These are phyloP conservation scores for Dermolepida albohirtum DNA, from an alignment of 2,888 invertebrate genomes.

Conservation along the genomic window DNA sequence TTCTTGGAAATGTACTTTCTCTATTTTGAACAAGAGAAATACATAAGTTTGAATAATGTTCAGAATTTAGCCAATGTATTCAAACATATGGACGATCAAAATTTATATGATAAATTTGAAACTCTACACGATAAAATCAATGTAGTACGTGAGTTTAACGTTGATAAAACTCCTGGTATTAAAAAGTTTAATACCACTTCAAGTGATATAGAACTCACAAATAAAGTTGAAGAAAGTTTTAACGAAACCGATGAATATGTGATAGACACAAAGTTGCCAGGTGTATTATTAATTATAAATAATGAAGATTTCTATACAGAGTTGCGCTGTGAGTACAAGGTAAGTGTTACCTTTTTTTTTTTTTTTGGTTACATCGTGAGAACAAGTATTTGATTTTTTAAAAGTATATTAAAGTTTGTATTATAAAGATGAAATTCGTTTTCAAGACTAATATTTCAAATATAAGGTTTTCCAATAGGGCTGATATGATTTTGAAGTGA, in stretches of 20 bases:
- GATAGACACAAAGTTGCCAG: constrained; percentile 57
- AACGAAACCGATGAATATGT: constrained; percentile 47
- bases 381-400: too few relatives aligned
- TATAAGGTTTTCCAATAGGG: too few relatives aligned
- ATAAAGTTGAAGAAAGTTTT: constrained; percentile 5
- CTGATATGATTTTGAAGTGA: too few relatives aligned
- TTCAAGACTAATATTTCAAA: too few relatives aligned
- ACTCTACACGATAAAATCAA: constrained; percentile 17
- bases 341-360: too few relatives aligned
- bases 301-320: constrained; percentile 60
- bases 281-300: constrained; percentile 64
- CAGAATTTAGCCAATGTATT: constrained; percentile 53
- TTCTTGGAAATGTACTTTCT: constrained; percentile 60
- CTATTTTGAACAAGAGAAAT: constrained; percentile 55
- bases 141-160: background rate
- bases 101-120: constrained; percentile 46
- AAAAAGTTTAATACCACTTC: background rate
- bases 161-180: constrained; percentile 22
- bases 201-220: constrained; percentile 5
- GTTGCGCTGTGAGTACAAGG: constrained; percentile 44
- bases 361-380: too few relatives aligned
- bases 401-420: too few relatives aligned
- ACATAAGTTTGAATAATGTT: constrained; percentile 51
- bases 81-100: constrained; percentile 54
- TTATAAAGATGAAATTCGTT: too few relatives aligned